Conservation (phyloP, 2,888 invertebrate genomes). For the Nomada flava region DNA sequence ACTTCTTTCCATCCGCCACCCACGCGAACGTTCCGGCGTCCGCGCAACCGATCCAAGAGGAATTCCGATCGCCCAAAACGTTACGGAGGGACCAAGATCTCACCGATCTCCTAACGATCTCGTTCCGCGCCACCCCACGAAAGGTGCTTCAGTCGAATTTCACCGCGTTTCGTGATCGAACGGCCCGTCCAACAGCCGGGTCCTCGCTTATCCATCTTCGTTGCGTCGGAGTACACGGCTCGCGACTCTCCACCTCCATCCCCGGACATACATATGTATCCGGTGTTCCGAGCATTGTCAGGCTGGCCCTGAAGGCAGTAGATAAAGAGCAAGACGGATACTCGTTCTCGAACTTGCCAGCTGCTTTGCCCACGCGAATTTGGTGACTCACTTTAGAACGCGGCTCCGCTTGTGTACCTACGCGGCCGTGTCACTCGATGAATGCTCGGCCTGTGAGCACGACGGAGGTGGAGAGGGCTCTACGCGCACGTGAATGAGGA, state of each 20-base stretch:
- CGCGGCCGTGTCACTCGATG: conserved; percentile 62
- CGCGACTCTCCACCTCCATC: conserved; percentile 22
- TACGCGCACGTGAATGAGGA: conserved; percentile 31
- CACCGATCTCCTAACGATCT: conserved; percentile 21
- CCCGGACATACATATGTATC: conserved; percentile 62
- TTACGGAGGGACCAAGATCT: background rate
- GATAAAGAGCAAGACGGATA: conserved; percentile 71
- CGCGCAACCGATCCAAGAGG: background rate
- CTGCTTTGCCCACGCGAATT: conserved; percentile 70
- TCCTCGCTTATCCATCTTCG: conserved; percentile 53
- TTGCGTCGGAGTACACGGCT: conserved; percentile 18
- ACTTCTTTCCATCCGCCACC: conserved; percentile 16
- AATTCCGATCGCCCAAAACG: background rate
- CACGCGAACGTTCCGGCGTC: conserved; percentile 7
- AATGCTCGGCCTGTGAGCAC: conserved; percentile 48
- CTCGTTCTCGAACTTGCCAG: conserved; percentile 64
- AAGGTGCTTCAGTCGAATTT: conserved; percentile 31
- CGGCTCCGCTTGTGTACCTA: conserved; percentile 38
- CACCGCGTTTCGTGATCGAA: conserved; percentile 42
- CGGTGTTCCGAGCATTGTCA: conserved; percentile 63
- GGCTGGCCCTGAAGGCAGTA: conserved; percentile 60
- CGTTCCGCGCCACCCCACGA: too few relatives aligned
- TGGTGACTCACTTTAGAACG: conserved; percentile 70
- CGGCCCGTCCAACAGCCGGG: conserved; percentile 31
- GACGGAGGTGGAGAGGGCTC: conserved; percentile 1